Base-by-base conservation (phyloP, 2,888 invertebrate genomes). In the Helleia helle region DNA sequence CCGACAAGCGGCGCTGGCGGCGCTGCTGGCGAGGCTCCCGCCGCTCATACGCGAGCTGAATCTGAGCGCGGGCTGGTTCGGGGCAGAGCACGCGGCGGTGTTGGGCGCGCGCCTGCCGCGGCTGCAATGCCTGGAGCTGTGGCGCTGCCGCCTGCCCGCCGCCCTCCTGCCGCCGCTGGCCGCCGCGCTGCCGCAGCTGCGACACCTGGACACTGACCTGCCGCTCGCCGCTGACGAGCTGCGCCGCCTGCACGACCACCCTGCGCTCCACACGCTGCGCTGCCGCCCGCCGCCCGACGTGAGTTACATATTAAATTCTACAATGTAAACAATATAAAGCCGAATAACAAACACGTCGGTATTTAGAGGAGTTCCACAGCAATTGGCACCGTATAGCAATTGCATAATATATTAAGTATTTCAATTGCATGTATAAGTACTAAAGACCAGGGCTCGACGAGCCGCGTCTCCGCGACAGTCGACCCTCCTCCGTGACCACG, bases 251-350 rank as follows among this genome's bases (percentile, higher is more conserved):
- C 44, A 11, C 54, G 51, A 29, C 54, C 30, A 30, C 30, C 58
- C 40, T 50, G 58, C 3, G 47, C 49, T 4, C 51, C 42, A 9
- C 48, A 53, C 0, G 58, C 58, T 34, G 63, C 62, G 0, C 44
- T 56, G 54, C 44, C 59, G 60, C 53, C 7, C 7, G 15, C n/a
- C 9, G n/a, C n/a, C n/a, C n/a, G n/a, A n/a, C n/a, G n/a, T n/a
- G n/a, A n/a, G n/a, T n/a, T n/a, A n/a, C n/a, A n/a, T n/a, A n/a
- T n/a, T n/a, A n/a, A n/a, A n/a, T n/a, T n/a, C n/a, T n/a, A n/a
- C n/a, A n/a, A n/a, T n/a, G n/a, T n/a, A n/a, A n/a, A n/a, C n/a
- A n/a, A n/a, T n/a, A n/a, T n/a, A n/a, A n/a, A n/a, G n/a, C n/a
- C n/a, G n/a, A n/a, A n/a, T n/a, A n/a, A n/a, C n/a, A n/a, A n/a